Base-by-base conservation (phyloP, 2,797 vertebrate genomes). In the Melanotaenia trifasciata region DNA sequence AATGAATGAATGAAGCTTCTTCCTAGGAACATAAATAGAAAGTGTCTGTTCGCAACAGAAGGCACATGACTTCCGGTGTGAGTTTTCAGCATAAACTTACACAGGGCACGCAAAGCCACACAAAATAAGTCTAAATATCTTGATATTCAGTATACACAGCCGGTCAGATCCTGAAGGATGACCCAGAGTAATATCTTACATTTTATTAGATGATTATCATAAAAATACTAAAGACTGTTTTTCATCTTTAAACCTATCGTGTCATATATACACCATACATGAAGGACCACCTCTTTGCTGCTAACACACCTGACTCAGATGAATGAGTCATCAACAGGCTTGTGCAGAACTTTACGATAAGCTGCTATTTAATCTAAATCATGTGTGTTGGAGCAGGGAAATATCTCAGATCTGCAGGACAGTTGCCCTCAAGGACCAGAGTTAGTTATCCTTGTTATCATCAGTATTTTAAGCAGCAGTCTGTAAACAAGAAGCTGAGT, bases 1-100 rank as follows among this genome's bases (percentile, higher is more conserved):
- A 22, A 45, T 83, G 80, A 90, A 90, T 91, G 89, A 92, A 91
- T 81, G 82, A 65, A 81, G 80, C 79, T 68, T 77, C 57, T 76
- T 35, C 30, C 22, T 13, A 11, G 47, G 47, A 72, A 75, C 51
- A 50, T 43, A 58, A 59, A 54, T 35, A 67, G 10, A 58, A 68
- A 67, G 54, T 30, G 81, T 72, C 58, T 0, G 0, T 9, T 4
- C 12, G 5, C 72, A 1, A 47, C 62, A 26, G 7, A 18, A 67
- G 24, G 18, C 13, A 10, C 36, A 0, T 3, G 18, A 0, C 16
- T 84, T 87, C 89, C 85, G 88, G 67, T 76, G 8, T n/a, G 7
- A n/a, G 0, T 32, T 87, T 89, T 84, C 86, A 89, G 76, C 89
- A 85, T 90, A 90, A 90, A 84, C 1, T 5, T 56, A 28, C 24